phyloP scores from a whole-genome alignment of 1,140 invertebrate species.

The Drosophila orena region DNA sequence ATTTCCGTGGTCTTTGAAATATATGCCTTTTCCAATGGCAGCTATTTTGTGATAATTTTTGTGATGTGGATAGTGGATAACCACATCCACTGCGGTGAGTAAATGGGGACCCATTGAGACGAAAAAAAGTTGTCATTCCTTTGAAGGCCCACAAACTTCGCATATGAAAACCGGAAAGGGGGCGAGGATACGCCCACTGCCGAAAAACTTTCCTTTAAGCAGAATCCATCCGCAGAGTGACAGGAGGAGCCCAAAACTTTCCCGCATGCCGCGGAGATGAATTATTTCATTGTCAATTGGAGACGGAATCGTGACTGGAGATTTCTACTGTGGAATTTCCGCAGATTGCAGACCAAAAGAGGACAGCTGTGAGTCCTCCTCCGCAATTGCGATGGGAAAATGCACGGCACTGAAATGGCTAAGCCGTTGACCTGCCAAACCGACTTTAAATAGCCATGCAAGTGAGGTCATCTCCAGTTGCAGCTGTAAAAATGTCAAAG shows the following conservation, averaged over 20 bases:
- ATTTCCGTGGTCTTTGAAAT: too few relatives aligned
- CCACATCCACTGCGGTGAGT: not conserved
- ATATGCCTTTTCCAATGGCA: too few relatives aligned
- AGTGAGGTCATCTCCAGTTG: conserved; percentile 18
- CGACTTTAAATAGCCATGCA: conserved; percentile 16
- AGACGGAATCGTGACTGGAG: conserved; percentile 64
- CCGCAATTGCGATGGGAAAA: conserved; percentile 19
- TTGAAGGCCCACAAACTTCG: conserved; percentile 1
- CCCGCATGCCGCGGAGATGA: conserved; percentile 62
- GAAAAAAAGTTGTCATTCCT: not conserved
- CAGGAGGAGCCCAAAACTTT: conserved; percentile 40
- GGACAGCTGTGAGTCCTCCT: conserved; percentile 20
- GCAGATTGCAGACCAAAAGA: conserved; percentile 13
- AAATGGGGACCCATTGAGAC: conserved; percentile 4
- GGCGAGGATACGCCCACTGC: conserved; percentile 9
- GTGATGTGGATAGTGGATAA: too few relatives aligned
- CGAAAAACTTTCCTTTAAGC: conserved; percentile 41
- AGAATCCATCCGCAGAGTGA: conserved; percentile 41
- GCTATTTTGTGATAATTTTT: too few relatives aligned
- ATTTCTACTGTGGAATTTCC: conserved; percentile 70
- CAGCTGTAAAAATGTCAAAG: conserved; percentile 45
- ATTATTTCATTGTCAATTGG: conserved; percentile 74
- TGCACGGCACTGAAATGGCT: conserved; percentile 21
- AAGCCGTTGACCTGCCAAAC: conserved; percentile 19
- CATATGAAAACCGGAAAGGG: conserved; percentile 15